Conservation (phyloP, 2,888 invertebrate species). For the Heliothis peltigera region DNA sequence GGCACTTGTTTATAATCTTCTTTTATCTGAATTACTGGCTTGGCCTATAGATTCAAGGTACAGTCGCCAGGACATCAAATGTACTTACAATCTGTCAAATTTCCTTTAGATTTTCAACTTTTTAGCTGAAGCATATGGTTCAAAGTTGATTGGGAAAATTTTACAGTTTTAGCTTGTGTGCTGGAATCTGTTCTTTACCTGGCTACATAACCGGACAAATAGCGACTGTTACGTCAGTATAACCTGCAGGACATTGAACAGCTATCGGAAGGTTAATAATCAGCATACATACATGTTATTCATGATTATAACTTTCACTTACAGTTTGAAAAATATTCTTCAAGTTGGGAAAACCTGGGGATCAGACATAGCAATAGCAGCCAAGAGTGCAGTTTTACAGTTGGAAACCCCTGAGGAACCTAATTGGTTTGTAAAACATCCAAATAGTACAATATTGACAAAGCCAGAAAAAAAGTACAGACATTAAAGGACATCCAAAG, state of each 20-base stretch:
- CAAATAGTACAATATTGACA: slow-evolving; percentile 20
- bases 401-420: slow-evolving; percentile 39
- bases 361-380: slow-evolving; percentile 32
- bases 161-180: too few species aligned
- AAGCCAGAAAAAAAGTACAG: slow-evolving; percentile 8
- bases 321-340: slow-evolving; percentile 45
- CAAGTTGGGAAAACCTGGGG: slow-evolving; percentile 39
- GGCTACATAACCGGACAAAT: too few species aligned
- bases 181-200: too few species aligned
- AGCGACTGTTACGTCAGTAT: neutral
- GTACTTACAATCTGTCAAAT: slow-evolving; percentile 17
- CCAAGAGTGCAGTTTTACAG: slow-evolving; percentile 26
- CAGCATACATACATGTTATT: slow-evolving; percentile 10
- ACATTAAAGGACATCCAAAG: neutral
- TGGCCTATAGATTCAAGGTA: neutral
- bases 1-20: slow-evolving; percentile 12
- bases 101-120: too few species aligned
- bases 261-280: too few species aligned
- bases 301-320: slow-evolving; percentile 41
- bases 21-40: slow-evolving; percentile 3
- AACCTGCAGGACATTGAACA: neutral
- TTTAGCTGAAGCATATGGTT: too few species aligned
- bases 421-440: slow-evolving; percentile 38
- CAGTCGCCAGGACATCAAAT: too few species aligned
- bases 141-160: too few species aligned